Evolutionary conservation across 1,140 invertebrate species (phyloP).

Genomic region (Glossosoma conforme): DNA sequence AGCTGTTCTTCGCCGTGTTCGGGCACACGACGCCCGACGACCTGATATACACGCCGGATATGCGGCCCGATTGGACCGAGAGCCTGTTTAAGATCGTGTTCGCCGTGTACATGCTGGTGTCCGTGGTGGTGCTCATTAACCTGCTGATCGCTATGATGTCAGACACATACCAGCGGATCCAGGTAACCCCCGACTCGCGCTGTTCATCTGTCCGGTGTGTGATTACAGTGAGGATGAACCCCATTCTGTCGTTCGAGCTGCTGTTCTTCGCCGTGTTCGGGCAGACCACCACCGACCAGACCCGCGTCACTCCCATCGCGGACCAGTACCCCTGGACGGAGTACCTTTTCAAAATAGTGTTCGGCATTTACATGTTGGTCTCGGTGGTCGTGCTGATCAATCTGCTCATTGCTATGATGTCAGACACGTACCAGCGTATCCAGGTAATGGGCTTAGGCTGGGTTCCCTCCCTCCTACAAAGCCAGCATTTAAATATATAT

Average conservation of each 20-base stretch:
- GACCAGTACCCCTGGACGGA: slow-evolving; percentile 70
- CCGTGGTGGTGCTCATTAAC: slow-evolving; percentile 96
- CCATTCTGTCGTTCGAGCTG: slow-evolving; percentile 89
- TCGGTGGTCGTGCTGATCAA: slow-evolving; percentile 98
- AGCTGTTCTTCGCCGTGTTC: slow-evolving; percentile 97
- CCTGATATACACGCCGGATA: slow-evolving; percentile 63
- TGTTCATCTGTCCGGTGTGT: slow-evolving; percentile 50
- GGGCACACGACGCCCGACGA: slow-evolving; percentile 89
- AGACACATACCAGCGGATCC: slow-evolving; percentile 97
- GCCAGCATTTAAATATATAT: too few species aligned
- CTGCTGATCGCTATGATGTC: slow-evolving; percentile 99
- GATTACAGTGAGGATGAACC: slow-evolving; percentile 82
- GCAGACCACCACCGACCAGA: slow-evolving; percentile 82
- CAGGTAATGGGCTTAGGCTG: slow-evolving; percentile 57
- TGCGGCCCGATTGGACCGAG: slow-evolving; percentile 68
- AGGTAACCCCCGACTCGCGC: too few species aligned
- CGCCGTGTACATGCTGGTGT: slow-evolving; percentile 96
- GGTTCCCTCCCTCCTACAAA: background rate
- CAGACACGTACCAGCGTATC: slow-evolving; percentile 98
- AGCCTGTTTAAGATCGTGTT: slow-evolving; percentile 83
- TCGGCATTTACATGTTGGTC: slow-evolving; percentile 95
- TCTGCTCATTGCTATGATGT: slow-evolving; percentile 99
- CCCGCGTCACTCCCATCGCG: slow-evolving; percentile 54
- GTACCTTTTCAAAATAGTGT: slow-evolving; percentile 75
- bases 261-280: slow-evolving; percentile 99